These are phyloP conservation scores for Otolemur crassicaudatus DNA, from an alignment of 2,797 vertebrate genomes.

Conservation along the genomic window DNA sequence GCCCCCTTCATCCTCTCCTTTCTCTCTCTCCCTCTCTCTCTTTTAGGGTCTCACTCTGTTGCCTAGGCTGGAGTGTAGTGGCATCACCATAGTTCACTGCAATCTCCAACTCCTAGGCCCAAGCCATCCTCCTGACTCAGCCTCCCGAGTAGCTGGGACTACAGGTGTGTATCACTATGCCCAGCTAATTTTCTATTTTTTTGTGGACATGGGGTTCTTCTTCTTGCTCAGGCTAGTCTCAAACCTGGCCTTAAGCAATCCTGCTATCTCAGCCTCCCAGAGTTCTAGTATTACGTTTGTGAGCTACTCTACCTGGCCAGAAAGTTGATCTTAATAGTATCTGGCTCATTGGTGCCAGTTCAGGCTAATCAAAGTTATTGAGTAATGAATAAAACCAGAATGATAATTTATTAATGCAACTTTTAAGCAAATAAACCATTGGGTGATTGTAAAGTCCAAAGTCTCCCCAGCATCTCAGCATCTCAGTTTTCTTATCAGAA, in stretches of 20 bases:
- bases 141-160: neutral
- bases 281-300: neutral
- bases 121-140: too few relatives aligned
- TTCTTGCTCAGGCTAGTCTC: neutral
- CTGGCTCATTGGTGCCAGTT: neutral
- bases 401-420: conserved; percentile 44
- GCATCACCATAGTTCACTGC: neutral
- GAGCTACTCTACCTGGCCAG: neutral
- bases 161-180: neutral
- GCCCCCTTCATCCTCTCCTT: too few relatives aligned
- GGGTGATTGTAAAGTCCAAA: neutral
- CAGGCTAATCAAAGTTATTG: neutral
- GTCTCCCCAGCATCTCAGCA: neutral
- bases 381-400: conserved; percentile 24
- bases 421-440: conserved; percentile 20
- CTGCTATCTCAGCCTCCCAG: neutral
- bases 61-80: neutral
- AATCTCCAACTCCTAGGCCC: neutral
- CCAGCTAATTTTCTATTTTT: too few relatives aligned
- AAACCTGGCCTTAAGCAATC: neutral
- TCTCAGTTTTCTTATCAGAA: neutral
- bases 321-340: neutral
- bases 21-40: too few relatives aligned
- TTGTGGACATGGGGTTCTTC: neutral
- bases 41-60: too few relatives aligned